These are phyloP conservation scores for Standfussiana lucernea DNA, from an alignment of 2,888 invertebrate species.

Conservation along the genomic window DNA sequence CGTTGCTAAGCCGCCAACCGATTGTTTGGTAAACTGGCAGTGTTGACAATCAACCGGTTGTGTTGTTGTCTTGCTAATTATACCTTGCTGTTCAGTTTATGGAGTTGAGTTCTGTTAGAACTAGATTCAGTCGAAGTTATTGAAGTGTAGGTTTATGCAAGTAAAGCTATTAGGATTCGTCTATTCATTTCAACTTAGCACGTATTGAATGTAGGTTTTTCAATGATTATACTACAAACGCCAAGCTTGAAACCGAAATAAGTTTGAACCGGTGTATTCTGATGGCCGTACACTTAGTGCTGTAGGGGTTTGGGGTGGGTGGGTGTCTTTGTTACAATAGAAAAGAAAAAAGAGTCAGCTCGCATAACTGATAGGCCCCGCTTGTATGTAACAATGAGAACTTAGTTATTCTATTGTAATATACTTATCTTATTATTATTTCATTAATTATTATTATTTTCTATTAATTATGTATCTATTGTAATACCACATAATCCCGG, in stretches of 20 bases:
- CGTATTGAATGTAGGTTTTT: neutral
- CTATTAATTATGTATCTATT: no score
- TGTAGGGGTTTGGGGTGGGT: neutral
- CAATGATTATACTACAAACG: neutral
- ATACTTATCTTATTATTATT: no score
- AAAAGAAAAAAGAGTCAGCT: neutral
- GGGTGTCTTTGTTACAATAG: no score
- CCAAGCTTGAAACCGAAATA: neutral
- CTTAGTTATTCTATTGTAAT: no score
- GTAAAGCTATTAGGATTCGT: neutral
- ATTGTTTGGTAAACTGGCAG: slow-evolving; percentile 39
- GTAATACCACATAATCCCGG: no score
- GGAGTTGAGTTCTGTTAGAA: no score
- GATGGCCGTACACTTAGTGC: no score
- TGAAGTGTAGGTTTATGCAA: neutral
- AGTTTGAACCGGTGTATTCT: no score
- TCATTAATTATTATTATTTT: no score
- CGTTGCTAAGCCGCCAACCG: slow-evolving; percentile 26
- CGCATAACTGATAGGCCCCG: neutral
- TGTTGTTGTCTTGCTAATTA: slow-evolving; percentile 29
- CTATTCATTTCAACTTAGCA: neutral
- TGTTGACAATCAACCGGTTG: slow-evolving; percentile 27
- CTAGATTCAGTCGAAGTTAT: neutral
- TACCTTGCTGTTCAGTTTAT: slow-evolving; percentile 6
- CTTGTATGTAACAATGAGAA: no score